These are phyloP conservation scores for Acropternis orthonyx DNA, from an alignment of 2,797 vertebrate species.

Conservation along the genomic window DNA sequence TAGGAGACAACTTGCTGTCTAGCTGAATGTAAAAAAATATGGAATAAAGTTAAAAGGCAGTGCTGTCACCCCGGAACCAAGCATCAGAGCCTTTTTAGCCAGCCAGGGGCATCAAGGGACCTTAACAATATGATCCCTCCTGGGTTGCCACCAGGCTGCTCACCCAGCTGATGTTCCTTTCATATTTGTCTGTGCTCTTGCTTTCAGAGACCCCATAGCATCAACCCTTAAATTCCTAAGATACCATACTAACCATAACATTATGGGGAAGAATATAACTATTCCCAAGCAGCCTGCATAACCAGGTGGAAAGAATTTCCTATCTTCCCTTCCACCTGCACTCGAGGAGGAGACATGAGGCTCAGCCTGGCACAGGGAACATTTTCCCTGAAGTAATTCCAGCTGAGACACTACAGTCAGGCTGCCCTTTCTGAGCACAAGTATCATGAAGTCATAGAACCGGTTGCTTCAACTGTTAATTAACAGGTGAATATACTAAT, in stretches of 20 bases:
- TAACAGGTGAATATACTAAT: not conserved
- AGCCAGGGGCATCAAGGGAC: not conserved
- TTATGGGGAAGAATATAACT: not conserved
- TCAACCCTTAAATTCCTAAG: not conserved
- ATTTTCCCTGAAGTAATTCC: not conserved
- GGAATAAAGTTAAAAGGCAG: not conserved
- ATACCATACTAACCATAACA: constrained; percentile 3
- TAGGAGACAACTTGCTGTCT: not conserved
- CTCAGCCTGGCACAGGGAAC: not conserved
- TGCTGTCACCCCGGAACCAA: not conserved
- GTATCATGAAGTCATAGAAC: not conserved
- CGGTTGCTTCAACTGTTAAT: not conserved
- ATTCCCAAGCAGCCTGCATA: not conserved
- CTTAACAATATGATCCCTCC: not conserved
- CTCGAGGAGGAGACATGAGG: not conserved
- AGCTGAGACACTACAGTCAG: not conserved
- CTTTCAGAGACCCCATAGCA: not conserved
- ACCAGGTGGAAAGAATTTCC: constrained; percentile 33
- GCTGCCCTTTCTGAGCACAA: not conserved
- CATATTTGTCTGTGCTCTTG: not conserved
- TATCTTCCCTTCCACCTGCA: not conserved
- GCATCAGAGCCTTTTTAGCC: not conserved
- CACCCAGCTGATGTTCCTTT: not conserved
- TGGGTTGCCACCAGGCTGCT: not conserved
- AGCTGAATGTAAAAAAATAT: not conserved